Conservation (phyloP, 2,888 invertebrate genomes). For the Aphrophora alni region DNA sequence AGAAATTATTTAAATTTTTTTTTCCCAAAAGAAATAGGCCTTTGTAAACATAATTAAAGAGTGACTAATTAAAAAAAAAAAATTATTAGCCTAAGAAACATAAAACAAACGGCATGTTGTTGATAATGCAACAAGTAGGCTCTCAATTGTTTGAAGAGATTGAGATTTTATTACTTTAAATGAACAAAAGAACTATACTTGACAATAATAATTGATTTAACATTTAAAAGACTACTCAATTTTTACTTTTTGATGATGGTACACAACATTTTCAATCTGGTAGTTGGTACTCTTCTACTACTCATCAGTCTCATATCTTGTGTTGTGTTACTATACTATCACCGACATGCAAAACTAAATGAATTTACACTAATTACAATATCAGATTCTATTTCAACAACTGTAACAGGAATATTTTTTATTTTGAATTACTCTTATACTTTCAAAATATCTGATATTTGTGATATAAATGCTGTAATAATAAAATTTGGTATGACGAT, state of each 20-base stretch:
- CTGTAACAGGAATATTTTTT: not conserved
- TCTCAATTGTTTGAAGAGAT: no score
- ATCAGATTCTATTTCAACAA: conserved; percentile 1
- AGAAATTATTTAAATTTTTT: no score
- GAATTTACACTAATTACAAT: not conserved
- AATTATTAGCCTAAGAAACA: no score
- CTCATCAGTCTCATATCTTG: not conserved
- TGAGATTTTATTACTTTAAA: no score
- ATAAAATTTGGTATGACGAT: not conserved
- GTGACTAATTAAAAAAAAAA: no score
- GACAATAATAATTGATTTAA: no score
- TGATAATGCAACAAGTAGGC: no score
- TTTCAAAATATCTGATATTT: not conserved
- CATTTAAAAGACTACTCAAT: no score
- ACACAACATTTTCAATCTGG: not conserved
- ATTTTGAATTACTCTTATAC: not conserved
- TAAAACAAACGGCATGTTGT: no score
- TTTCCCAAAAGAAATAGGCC: no score
- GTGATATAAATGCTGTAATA: not conserved
- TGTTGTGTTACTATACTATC: not conserved
- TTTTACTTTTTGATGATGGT: not conserved
- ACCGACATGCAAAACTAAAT: not conserved
- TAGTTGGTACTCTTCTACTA: not conserved
- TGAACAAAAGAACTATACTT: no score
- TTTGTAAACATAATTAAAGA: no score